These are phyloP conservation scores for Daptonema setosum DNA, from an alignment of 2,888 invertebrate genomes.

Conservation along the genomic window DNA sequence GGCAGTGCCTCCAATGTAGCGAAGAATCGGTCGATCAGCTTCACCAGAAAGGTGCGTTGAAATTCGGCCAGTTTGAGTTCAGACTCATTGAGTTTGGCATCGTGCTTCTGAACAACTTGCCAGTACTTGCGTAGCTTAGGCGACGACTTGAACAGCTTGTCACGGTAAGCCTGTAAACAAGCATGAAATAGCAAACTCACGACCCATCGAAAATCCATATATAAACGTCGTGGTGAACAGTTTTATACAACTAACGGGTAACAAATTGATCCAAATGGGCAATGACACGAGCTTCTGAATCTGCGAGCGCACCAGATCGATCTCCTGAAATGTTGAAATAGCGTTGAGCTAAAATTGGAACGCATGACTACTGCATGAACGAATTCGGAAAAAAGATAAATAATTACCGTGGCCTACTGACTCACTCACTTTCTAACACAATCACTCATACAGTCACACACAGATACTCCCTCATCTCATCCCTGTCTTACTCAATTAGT, in stretches of 20 bases:
- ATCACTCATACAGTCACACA: too few relatives aligned
- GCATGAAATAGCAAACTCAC: neutral
- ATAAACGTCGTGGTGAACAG: too few relatives aligned
- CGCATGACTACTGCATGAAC: too few relatives aligned
- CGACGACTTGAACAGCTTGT: slow-evolving; percentile 58
- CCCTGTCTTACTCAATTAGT: too few relatives aligned
- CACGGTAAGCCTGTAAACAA: slow-evolving; percentile 36
- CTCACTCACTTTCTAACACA: too few relatives aligned
- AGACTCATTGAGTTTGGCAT: slow-evolving; percentile 30
- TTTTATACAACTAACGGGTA: slow-evolving; percentile 57
- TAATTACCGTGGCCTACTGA: too few relatives aligned
- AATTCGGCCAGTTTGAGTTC: slow-evolving; percentile 38
- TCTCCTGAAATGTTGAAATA: slow-evolving; percentile 39
- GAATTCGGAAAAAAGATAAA: too few relatives aligned
- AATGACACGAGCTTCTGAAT: slow-evolving; percentile 71
- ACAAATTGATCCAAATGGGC: slow-evolving; percentile 70
- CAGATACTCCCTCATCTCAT: too few relatives aligned
- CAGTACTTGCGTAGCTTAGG: slow-evolving; percentile 79
- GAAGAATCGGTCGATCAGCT: slow-evolving; percentile 67
- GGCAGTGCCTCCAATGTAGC: slow-evolving; percentile 52
- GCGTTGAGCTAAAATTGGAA: too few relatives aligned
- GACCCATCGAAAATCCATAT: neutral
- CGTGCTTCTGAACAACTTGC: slow-evolving; percentile 65
- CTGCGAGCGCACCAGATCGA: slow-evolving; percentile 70
- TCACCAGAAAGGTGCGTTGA: slow-evolving; percentile 64